Percentiles rank a stretch among this genome's conserved stretches.
These are phyloP conservation scores for Drosophila athabasca DNA, from an alignment of 1,140 invertebrate genomes.

Conservation along the genomic window DNA sequence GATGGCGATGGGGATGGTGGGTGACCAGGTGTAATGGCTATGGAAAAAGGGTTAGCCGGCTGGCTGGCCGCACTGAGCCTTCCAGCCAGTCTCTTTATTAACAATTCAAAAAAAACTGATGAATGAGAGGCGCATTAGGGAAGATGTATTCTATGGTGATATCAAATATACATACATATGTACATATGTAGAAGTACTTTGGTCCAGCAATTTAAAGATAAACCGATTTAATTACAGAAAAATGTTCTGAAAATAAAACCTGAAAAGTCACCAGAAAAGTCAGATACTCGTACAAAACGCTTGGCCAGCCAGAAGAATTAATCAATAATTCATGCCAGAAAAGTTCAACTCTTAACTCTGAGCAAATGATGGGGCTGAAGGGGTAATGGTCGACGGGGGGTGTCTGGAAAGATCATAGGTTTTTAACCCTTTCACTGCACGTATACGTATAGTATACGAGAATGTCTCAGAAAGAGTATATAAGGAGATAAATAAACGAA, in stretches of 20 bases:
- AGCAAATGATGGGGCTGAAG: background rate
- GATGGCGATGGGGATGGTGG: no score
- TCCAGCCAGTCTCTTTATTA: conserved; percentile 42
- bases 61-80: background rate
- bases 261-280: background rate
- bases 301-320: conserved; percentile 42
- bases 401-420: conserved; percentile 60
- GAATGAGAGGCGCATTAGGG: background rate
- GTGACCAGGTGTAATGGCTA: conserved; percentile 54
- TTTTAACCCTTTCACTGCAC: conserved; percentile 82
- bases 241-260: background rate
- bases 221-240: conserved; percentile 20
- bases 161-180: conserved; percentile 8
- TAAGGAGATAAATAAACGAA: conserved; percentile 57
- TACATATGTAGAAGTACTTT: background rate
- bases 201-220: background rate
- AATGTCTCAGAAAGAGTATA: conserved; percentile 62
- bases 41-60: conserved; percentile 58
- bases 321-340: conserved; percentile 77
- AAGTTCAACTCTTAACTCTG: conserved; percentile 44
- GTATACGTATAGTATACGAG: conserved; percentile 28
- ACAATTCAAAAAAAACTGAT: conserved; percentile 18
- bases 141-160: background rate
- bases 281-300: conserved; percentile 6
- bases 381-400: background rate